phyloP scores from a whole-genome alignment of 1,140 invertebrate species.

The Aphelenchoides fujianensis region DNA sequence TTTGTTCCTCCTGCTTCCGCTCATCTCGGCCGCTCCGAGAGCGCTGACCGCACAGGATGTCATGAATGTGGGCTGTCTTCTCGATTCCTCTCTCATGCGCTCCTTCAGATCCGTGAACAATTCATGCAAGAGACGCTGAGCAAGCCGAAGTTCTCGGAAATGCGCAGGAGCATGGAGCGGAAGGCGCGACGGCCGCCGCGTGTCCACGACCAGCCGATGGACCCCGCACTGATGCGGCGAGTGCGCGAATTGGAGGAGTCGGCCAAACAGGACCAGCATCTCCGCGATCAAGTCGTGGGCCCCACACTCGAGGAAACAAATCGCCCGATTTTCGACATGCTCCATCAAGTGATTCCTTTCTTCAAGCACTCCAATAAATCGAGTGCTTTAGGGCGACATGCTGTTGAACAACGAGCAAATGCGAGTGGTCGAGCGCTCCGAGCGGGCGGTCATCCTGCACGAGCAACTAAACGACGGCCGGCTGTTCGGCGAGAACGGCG shows the following conservation, averaged over 20 bases:
- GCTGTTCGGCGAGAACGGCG: not conserved
- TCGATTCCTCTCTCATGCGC: not conserved
- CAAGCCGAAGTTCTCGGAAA: constrained; percentile 14
- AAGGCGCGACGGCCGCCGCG: constrained; percentile 5
- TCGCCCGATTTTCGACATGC: constrained; percentile 19
- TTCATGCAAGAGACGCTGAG: constrained; percentile 13
- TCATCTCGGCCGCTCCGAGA: not conserved
- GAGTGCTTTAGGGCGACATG: constrained; percentile 20
- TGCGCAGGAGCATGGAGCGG: not conserved
- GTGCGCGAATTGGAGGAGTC: not conserved
- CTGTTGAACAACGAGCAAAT: constrained; percentile 23
- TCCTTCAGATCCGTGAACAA: constrained; percentile 7
- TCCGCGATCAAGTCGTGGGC: not conserved
- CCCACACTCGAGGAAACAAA: constrained; percentile 15
- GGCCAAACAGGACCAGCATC: constrained; percentile 10
- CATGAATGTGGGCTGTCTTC: not conserved
- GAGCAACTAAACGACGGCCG: constrained; percentile 2
- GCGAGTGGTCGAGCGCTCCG: not conserved
- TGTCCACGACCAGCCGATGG: not conserved
- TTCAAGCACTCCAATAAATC: no score
- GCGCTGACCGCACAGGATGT: not conserved
- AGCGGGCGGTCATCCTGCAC: not conserved
- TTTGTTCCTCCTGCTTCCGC: not conserved
- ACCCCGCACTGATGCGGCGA: not conserved
- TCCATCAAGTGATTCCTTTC: not conserved